These are phyloP conservation scores for Neogale vison DNA, from an alignment of 2,113 vertebrate genomes.

Conservation along the genomic window DNA sequence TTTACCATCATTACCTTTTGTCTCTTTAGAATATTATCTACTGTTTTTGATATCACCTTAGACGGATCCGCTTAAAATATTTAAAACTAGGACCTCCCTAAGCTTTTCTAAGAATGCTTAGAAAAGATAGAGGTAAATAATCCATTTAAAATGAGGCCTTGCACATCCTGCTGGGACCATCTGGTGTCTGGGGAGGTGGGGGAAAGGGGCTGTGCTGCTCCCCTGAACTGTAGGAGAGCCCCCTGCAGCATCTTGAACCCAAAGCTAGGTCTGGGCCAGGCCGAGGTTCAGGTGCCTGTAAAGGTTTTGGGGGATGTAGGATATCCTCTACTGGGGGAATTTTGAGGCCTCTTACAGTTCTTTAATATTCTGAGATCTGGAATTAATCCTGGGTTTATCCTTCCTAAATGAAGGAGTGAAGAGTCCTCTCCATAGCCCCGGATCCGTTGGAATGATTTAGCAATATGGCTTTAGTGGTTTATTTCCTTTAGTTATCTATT, in stretches of 20 bases:
- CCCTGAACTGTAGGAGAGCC: not conserved
- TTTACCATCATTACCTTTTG: not conserved
- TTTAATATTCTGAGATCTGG: not conserved
- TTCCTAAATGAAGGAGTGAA: not conserved
- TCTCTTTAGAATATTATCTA: not conserved
- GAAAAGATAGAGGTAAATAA: conserved; percentile 37
- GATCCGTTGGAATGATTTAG: not conserved
- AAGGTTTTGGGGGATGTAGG: not conserved
- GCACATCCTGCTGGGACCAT: conserved; percentile 10
- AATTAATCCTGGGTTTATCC: not conserved
- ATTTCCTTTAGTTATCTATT: conserved; percentile 12
- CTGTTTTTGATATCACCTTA: not conserved
- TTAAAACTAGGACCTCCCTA: not conserved
- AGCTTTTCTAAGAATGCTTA: conserved; percentile 44
- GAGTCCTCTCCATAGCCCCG: not conserved
- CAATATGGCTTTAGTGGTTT: not conserved
- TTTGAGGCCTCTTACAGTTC: not conserved
- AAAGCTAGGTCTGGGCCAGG: not conserved
- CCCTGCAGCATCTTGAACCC: not conserved
- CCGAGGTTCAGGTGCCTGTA: not conserved
- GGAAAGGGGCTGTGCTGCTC: not conserved
- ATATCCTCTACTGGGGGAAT: not conserved
- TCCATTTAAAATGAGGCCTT: conserved; percentile 34
- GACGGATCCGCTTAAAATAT: not conserved
- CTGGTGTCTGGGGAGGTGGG: conserved; percentile 37